A percentile compares a stretch with the other conserved stretches of the same genome.
Conservation (phyloP, 2,113 vertebrate species). For the Oenanthe oenanthe region DNA sequence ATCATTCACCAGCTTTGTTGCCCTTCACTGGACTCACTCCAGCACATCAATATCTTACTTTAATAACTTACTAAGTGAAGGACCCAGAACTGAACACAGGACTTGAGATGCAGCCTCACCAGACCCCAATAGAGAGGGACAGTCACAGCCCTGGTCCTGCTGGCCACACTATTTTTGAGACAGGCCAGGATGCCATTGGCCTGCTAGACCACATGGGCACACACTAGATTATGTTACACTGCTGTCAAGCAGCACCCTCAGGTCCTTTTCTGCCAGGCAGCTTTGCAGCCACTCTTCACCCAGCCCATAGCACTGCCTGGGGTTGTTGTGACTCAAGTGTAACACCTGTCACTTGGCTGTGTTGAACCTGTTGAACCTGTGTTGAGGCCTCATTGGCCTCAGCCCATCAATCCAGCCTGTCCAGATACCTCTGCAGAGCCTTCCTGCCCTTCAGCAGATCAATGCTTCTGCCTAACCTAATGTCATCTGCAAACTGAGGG, state of each 20-base stretch:
- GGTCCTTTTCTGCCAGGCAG: background rate
- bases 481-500: background rate
- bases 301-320: background rate
- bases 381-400: background rate
- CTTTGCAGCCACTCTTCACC: background rate
- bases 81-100: background rate
- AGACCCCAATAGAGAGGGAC: background rate
- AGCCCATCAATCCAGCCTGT: background rate
- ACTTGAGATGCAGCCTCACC: background rate
- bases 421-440: background rate
- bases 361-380: no score
- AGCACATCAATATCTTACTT: background rate
- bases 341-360: background rate
- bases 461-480: background rate
- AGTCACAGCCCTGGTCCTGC: background rate
- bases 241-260: background rate
- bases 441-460: background rate
- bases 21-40: background rate
- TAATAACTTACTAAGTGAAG: background rate
- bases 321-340: background rate
- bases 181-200: background rate
- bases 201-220: background rate
- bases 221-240: background rate
- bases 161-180: background rate
- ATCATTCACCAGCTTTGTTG: background rate